Evolutionary conservation across 2,113 vertebrate genomes (phyloP).

Genomic region (Cranoglanis bouderius): DNA sequence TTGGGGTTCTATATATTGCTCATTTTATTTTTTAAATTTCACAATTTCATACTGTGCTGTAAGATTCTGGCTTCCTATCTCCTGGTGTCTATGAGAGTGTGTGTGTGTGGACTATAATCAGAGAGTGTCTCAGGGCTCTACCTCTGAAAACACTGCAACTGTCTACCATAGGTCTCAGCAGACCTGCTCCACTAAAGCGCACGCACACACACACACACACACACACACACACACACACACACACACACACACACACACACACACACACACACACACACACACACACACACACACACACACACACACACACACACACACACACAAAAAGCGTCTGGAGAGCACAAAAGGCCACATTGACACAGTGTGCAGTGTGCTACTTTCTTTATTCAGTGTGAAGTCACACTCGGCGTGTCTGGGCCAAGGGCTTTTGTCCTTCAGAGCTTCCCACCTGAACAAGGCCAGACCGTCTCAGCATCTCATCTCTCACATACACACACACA

Average conservation of each 20-base stretch:
- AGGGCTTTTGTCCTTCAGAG: constrained; percentile 40
- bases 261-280: constrained; percentile 8
- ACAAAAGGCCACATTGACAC: constrained; percentile 55
- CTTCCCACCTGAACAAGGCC: constrained; percentile 43
- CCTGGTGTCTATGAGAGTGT: too few species aligned
- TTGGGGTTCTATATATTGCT: too few species aligned
- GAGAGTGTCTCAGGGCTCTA: constrained; percentile 24
- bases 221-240: constrained; percentile 38
- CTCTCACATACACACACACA: not conserved
- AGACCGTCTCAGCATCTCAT: constrained; percentile 7
- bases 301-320: constrained; percentile 38
- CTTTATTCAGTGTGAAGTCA: constrained; percentile 48
- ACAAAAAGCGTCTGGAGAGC: constrained; percentile 31
- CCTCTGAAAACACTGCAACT: constrained; percentile 50
- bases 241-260: constrained; percentile 11
- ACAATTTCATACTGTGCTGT: too few species aligned
- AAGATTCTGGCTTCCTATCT: too few species aligned
- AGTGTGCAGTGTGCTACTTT: constrained; percentile 44
- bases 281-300: constrained; percentile 29
- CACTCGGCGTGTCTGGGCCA: constrained; percentile 23
- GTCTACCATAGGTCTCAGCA: constrained; percentile 27
- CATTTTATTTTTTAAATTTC: too few species aligned
- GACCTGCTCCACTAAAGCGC: constrained; percentile 57
- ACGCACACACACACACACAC: constrained; percentile 1
- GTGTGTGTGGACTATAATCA: constrained; percentile 43